A percentile compares a stretch with the other conserved stretches of the same genome.
phyloP scores from a whole-genome alignment of 2,797 vertebrate species.

The Danionella dracula region DNA sequence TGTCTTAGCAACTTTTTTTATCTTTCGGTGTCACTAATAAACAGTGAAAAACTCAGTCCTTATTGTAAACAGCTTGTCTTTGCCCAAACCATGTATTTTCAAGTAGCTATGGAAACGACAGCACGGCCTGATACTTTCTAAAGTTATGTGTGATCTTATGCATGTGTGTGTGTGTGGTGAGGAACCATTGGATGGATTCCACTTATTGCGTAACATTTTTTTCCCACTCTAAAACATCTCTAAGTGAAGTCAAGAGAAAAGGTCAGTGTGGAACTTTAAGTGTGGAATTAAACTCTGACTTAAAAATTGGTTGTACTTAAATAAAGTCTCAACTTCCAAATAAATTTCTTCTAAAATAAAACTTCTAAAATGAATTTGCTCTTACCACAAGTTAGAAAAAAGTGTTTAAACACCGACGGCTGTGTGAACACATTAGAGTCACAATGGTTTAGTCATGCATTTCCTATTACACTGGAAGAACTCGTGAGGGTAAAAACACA shows the following conservation, averaged over 20 bases:
- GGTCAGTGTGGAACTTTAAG: not conserved
- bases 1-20: no score
- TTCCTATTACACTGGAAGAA: conserved; percentile 15
- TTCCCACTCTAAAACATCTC: conserved; percentile 21
- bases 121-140: conserved; percentile 42
- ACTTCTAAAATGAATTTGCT: not conserved
- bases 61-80: conserved; percentile 3
- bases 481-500: not conserved
- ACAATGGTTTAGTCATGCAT: conserved; percentile 36
- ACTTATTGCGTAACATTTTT: conserved; percentile 16
- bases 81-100: conserved; percentile 21
- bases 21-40: no score
- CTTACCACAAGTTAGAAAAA: not conserved
- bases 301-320: not conserved
- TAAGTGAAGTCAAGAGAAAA: conserved; percentile 9
- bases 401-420: not conserved
- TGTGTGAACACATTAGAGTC: conserved; percentile 3
- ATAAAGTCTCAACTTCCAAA: no score
- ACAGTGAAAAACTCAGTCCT: conserved; percentile 14
- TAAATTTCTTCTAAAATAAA: not conserved
- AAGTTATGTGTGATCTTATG: conserved; percentile 17
- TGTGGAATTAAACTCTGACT: not conserved
- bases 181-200: conserved; percentile 32
- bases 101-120: conserved; percentile 45
- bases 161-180: conserved; percentile 7